Percentiles rank a stretch among this genome's conserved stretches.
Evolutionary conservation across 2,113 vertebrate species (phyloP).

Genomic region (Protobothrops mucrosquamatus): DNA sequence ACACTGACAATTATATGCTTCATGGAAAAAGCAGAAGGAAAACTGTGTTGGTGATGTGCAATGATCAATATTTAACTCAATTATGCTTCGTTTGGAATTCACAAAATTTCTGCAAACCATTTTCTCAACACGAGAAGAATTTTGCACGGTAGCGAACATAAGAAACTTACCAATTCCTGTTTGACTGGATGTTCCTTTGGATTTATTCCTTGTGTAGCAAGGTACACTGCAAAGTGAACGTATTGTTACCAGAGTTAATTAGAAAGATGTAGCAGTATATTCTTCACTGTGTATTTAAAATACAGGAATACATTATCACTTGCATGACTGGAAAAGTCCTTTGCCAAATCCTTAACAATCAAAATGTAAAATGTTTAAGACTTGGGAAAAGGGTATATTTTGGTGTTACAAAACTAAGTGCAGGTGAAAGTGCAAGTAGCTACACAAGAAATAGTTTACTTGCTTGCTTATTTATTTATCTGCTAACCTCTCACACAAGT

Average conservation of each 20-base stretch:
- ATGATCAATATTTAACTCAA: not conserved
- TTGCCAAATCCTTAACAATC: not conserved
- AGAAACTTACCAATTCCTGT: slow-evolving; percentile 87
- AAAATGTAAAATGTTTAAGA: not conserved
- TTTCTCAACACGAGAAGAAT: not conserved
- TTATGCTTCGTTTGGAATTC: not conserved
- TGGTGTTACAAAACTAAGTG: not conserved
- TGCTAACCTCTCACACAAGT: not conserved
- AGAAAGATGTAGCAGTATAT: not conserved
- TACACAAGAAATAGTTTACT: not conserved
- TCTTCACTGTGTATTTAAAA: not conserved
- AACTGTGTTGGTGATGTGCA: not conserved
- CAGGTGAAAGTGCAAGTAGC: not conserved
- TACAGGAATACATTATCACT: not conserved
- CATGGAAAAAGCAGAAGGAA: not conserved
- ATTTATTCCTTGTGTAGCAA: slow-evolving; percentile 91
- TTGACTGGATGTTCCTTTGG: slow-evolving; percentile 96
- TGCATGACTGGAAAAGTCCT: not conserved
- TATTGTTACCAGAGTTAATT: not conserved
- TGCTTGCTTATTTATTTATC: not conserved
- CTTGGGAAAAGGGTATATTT: slow-evolving; percentile 10
- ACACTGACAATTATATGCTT: not conserved
- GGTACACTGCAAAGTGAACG: slow-evolving; percentile 79
- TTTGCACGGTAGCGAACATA: not conserved
- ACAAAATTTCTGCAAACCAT: slow-evolving; percentile 1